Evolutionary conservation across 2,797 vertebrate species (phyloP).

Genomic region (Peromyscus nudipes): DNA sequence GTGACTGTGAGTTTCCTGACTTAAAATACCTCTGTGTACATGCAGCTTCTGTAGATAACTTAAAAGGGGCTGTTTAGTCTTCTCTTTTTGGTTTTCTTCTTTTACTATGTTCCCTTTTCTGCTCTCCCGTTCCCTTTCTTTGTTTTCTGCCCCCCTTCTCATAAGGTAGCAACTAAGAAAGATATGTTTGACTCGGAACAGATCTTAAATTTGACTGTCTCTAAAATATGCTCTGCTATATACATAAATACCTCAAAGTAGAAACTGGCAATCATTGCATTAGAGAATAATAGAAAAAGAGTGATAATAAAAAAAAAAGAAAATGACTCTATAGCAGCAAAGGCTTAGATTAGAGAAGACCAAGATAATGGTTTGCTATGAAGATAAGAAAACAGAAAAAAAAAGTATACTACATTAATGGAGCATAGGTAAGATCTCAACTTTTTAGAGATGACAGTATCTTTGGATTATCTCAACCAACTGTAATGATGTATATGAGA

Average conservation of each 20-base stretch:
- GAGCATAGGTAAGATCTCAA: neutral
- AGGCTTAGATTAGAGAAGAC: neutral
- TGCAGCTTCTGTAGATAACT: neutral
- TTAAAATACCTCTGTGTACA: neutral
- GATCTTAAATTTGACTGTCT: neutral
- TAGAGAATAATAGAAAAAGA: neutral
- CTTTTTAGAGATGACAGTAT: neutral
- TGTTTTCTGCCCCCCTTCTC: neutral
- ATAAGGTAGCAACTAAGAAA: conserved; percentile 19
- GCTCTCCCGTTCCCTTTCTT: neutral
- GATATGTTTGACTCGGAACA: neutral
- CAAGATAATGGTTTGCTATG: neutral
- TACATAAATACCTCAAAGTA: neutral
- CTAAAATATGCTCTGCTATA: neutral
- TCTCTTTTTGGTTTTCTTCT: neutral
- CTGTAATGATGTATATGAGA: neutral
- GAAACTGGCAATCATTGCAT: neutral
- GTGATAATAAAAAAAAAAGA: neutral
- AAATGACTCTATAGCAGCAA: neutral
- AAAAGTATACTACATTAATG: neutral
- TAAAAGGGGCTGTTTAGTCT: neutral
- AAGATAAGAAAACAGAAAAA: neutral
- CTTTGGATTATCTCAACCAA: neutral
- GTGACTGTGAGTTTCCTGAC: neutral
- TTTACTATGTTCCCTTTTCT: neutral